Conservation (phyloP, 2,113 vertebrate genomes). For the Mustela nigripes region DNA sequence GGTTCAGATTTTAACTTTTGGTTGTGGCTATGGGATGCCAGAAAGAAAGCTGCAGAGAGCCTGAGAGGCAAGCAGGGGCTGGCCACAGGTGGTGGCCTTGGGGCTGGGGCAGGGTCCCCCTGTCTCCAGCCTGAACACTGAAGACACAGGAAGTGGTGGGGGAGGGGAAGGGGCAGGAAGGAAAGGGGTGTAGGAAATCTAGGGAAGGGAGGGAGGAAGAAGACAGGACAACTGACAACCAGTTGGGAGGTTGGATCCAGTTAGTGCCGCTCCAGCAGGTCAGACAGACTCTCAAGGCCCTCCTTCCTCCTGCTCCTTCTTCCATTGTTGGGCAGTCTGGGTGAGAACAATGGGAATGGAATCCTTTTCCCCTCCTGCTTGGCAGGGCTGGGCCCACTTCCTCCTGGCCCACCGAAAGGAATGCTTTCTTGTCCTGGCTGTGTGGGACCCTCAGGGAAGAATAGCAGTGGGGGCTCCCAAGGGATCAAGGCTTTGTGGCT, state of each 20-base stretch:
- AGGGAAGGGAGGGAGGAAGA: neutral
- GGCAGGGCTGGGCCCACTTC: constrained; percentile 53
- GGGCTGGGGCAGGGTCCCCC: neutral
- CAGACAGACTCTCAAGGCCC: neutral
- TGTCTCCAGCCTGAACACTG: neutral
- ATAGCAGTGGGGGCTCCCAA: constrained; percentile 38
- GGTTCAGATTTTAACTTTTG: neutral
- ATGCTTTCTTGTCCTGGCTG: constrained; percentile 73
- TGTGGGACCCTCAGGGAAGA: constrained; percentile 70
- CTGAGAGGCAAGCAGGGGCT: neutral
- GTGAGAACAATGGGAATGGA: constrained; percentile 56
- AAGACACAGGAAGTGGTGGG: neutral
- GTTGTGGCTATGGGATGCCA: neutral
- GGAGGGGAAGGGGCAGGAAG: neutral
- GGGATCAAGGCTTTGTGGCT: constrained; percentile 67
- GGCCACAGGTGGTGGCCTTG: neutral
- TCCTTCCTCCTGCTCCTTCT: neutral
- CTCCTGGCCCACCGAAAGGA: constrained; percentile 54
- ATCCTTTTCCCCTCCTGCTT: constrained; percentile 49
- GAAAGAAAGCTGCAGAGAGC: neutral
- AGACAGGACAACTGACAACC: neutral
- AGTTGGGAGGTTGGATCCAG: neutral
- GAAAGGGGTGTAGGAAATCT: neutral
- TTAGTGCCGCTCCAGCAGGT: neutral
- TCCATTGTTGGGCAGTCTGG: constrained; percentile 39